These are phyloP conservation scores for Xiphias gladius DNA, from an alignment of 2,113 vertebrate genomes.

Conservation along the genomic window DNA sequence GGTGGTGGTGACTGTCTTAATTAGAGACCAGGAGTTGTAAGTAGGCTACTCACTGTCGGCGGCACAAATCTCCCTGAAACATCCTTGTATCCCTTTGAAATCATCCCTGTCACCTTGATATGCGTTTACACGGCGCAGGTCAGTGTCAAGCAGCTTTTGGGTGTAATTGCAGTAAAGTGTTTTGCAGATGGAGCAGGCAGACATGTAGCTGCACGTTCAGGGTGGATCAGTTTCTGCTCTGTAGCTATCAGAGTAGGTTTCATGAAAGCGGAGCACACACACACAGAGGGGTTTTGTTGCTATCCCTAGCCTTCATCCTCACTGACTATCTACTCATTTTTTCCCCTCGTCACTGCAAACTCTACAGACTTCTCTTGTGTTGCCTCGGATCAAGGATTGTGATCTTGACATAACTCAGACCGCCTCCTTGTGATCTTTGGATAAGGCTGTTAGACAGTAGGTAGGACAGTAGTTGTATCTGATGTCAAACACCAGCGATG, in stretches of 20 bases:
- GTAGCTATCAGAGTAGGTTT: not conserved
- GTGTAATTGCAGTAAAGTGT: too few species aligned
- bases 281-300: too few species aligned
- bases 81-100: too few species aligned
- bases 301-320: too few species aligned
- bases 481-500: too few species aligned
- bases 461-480: too few species aligned
- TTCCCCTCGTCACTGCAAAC: not conserved
- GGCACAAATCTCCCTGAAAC: too few species aligned
- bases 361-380: not conserved
- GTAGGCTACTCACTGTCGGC: too few species aligned
- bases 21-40: too few species aligned
- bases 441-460: not conserved
- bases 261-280: too few species aligned
- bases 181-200: not conserved
- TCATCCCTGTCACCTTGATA: not conserved
- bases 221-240: not conserved
- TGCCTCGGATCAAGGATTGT: not conserved
- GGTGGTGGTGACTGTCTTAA: too few species aligned
- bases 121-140: not conserved
- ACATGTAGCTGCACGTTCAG: conserved; percentile 8
- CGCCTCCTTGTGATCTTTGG: not conserved
- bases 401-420: not conserved
- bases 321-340: too few species aligned
- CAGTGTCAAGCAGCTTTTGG: not conserved